These are phyloP conservation scores for Euura lappo DNA, from an alignment of 1,140 invertebrate species.

Conservation along the genomic window DNA sequence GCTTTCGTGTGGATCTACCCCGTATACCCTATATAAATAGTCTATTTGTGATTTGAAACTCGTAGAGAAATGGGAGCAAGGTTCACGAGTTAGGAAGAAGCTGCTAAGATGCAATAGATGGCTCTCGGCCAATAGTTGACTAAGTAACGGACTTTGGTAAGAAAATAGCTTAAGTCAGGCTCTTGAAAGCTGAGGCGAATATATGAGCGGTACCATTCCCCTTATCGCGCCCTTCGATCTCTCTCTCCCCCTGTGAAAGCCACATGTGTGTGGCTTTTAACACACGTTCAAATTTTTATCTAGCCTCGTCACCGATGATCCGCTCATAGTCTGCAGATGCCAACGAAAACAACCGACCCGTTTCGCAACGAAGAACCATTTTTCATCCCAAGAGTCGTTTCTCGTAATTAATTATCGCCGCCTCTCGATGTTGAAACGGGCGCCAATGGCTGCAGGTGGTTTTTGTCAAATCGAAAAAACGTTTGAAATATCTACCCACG, in stretches of 20 bases:
- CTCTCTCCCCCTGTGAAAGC: conserved; percentile 13
- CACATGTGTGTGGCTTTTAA: neutral
- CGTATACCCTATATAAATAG: neutral
- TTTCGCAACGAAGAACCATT: neutral
- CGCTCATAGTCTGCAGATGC: neutral
- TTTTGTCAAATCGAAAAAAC: too few species aligned
- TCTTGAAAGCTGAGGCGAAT: conserved; percentile 17
- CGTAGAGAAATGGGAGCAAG: conserved; percentile 60
- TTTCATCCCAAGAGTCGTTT: too few species aligned
- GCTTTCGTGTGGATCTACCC: too few species aligned
- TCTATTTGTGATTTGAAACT: neutral
- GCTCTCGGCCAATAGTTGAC: conserved; percentile 52
- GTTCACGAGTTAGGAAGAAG: conserved; percentile 59
- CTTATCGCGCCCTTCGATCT: conserved; percentile 22
- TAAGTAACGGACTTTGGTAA: conserved; percentile 50
- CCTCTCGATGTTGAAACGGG: too few species aligned
- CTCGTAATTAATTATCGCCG: too few species aligned
- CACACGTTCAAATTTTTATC: neutral
- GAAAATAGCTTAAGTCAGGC: conserved; percentile 52
- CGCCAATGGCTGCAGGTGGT: too few species aligned
- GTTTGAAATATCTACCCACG: too few species aligned
- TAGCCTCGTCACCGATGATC: neutral
- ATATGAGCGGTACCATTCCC: neutral
- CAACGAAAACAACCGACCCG: neutral
- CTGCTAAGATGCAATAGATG: conserved; percentile 58